Base-by-base conservation (phyloP, 2,888 invertebrate genomes). In the Melangyna quadrimaculata region DNA sequence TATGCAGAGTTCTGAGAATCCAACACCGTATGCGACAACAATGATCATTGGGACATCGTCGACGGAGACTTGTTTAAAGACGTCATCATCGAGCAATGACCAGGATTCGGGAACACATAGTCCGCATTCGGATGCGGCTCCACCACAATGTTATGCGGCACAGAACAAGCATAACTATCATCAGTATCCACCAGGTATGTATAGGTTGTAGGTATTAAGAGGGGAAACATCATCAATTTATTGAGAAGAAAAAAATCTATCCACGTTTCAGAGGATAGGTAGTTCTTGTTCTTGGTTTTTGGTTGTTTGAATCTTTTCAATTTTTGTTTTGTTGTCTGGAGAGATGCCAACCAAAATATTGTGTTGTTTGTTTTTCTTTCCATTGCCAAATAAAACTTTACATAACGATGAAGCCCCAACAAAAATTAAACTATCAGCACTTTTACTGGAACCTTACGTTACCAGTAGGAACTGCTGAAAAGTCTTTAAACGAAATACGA, bases 21-120 rank as follows among this genome's bases (percentile, higher is more conserved):
- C 95, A 0, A 94, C 94, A 3, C 96, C 96, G 0, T 96, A 96
- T 91, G 96, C 96, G 17, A 96, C 96, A 0, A 96, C 96, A 12
- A 95, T 95, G 92, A 93, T 96, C 45, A 93, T 95, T 87, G 92
- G 92, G 43, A 90, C 91, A 55, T 91, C 92, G 6, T 92, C 93
- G 7, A 91, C 90, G 14, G 92, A 92, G 69, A 92, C 91, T 27
- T 91, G 92, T 89, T 90, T 91, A 84, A 92, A 92, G 87, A 90
- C 91, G 55, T 91, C 92, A 9, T 91, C 91, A 3, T 88, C 91
- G 6, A 91, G 91, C 73, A 91, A 92, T 19, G 91, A 91, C 88
- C 92, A 92, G 87, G 91, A 91, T 72, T 92, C 92, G n/a, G 92
- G 92, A 43, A 92, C 92, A 17, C 91, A 92, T 71, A 92, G 92